Evolutionary conservation across 2,888 invertebrate genomes (phyloP), one percentile per base, ranked within the genome.

Genomic region (Nudaria mundana): DNA sequence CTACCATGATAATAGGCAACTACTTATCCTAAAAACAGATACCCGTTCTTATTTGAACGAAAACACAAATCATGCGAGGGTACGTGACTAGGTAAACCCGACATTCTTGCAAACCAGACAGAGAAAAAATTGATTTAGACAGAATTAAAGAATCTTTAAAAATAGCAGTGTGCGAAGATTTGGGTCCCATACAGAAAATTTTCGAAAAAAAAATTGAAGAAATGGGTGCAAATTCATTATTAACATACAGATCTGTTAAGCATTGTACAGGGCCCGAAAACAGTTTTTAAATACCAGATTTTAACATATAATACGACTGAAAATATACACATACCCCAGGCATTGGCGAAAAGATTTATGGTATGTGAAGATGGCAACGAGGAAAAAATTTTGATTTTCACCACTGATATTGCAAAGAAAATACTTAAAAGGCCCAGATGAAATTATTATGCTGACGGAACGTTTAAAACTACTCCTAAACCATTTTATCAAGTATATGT

Each of bases 401-500:
- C 7, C 6, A 29, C 28, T 8, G 5, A 29, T 7, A 7, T 14
- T 29, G 14, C 28, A 5, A 8, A 8, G 2, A 14, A 29, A 29
- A 29, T 29, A 14, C 6, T 29, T 5, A 29, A 14, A 14, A 29
- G 14, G 3, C 13, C 5, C 5, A 20, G 28, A 7, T n/a, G 13
- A 14, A 14, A 13, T 7, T 29, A 5, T n/a, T 14, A 14, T 13
- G 28, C 6, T 7, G 28, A 29, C 14, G 28, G 28, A 14, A 29
- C 28, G 7, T 29, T 29, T 14, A 29, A 5, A 14, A 6, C 28
- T 13, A 14, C 15, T 6, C 28, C 28, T 7, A 29, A 13, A n/a
- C 28, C 28, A 6, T 29, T 29, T 14, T 18, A 30, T n/a, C 30
- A 30, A 18, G 16, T 30, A 5, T 30, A 30, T 30, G 18, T 18